Percentiles rank a stretch among this genome's conserved stretches.
Evolutionary conservation across 1,140 invertebrate species (phyloP).

Genomic region (Drosophila aff.): DNA sequence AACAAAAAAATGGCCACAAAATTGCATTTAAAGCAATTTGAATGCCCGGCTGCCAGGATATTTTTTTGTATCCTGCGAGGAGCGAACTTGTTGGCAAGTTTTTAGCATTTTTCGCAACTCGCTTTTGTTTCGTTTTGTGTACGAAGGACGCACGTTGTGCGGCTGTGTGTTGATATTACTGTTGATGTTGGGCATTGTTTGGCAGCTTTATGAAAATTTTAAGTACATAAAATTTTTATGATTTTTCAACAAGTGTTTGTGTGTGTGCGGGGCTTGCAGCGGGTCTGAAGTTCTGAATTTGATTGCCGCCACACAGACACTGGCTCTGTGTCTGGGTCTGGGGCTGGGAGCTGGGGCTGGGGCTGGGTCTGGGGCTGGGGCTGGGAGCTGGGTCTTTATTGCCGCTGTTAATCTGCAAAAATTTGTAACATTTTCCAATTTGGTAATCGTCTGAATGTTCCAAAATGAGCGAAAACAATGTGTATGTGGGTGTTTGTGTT

Average conservation of each 20-base stretch:
- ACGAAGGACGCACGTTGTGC: slow-evolving; percentile 2
- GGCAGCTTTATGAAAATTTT: slow-evolving; percentile 67
- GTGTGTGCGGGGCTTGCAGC: neutral
- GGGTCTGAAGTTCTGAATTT: slow-evolving; percentile 50
- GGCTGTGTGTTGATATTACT: slow-evolving; percentile 26
- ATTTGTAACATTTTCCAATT: slow-evolving; percentile 57
- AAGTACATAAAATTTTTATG: slow-evolving; percentile 73
- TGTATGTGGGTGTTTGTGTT: neutral
- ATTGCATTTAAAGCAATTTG: slow-evolving; percentile 65
- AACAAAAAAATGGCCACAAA: slow-evolving; percentile 38
- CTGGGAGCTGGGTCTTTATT: slow-evolving; percentile 34
- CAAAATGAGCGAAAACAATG: slow-evolving; percentile 28
- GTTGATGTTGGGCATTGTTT: slow-evolving; percentile 59
- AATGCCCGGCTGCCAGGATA: slow-evolving; percentile 9
- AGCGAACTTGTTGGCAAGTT: slow-evolving; percentile 40
- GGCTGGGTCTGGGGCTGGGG: neutral
- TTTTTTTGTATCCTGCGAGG: neutral
- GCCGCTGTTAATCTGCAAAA: slow-evolving; percentile 49
- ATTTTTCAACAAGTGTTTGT: slow-evolving; percentile 61
- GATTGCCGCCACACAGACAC: slow-evolving; percentile 45
- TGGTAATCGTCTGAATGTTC: slow-evolving; percentile 45
- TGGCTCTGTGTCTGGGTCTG: neutral
- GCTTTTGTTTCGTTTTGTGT: slow-evolving; percentile 25
- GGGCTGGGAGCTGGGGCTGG: no score
- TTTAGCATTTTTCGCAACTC: slow-evolving; percentile 15